Evolutionary conservation across 64 coral and sea anemone species (phyloP), one percentile per base, ranked within the genome.

Genomic region (Montipora cactus): DNA sequence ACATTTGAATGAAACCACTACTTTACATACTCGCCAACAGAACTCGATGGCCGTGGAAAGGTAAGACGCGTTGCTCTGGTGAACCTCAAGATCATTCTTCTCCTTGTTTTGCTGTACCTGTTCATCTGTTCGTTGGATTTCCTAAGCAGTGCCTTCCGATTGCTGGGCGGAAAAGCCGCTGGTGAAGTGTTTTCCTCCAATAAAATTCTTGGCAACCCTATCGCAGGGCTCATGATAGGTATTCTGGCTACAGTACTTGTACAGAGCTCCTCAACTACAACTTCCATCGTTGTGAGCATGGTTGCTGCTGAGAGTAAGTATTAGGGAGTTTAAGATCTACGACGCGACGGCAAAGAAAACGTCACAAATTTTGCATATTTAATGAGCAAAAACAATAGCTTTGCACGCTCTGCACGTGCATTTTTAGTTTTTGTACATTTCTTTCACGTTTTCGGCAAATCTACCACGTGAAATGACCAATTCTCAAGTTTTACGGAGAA

Each of bases 71-170:
- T 96, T 0, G 3, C 81, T 21, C 47, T 79, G 22, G 50, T 66
- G 18, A 50, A 92, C 9, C 6, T 16, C 50, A 99, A 96, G 77
- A 15, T 96, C 10, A 57, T 81, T 15, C 53, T 99, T 19, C 89
- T 99, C 2, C 45, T 95, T 68, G 89, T 79, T 7, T 72, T 99
- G 5, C 89, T 99, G 20, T 99, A 99, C 76, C 45, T 96, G 59
- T 99, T 99, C 76, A 99, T 99, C 61, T 99, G 98, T n/a, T 99
- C 98, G 4, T 53, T 99, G 89, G 90, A 91, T 73, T 99, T 99
- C 53, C 92, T 99, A 1, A 99, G 98, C 48, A 96, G 93, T 59
- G 98, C 98, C 12, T 99, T 99, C 76, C 92, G 98, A 49, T 90
- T 99, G 53, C 92, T 99, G 73, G 98, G 98, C 2, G 98, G 98